phyloP scores from a whole-genome alignment of 1,140 invertebrate genomes.

The Heliconius congener region DNA sequence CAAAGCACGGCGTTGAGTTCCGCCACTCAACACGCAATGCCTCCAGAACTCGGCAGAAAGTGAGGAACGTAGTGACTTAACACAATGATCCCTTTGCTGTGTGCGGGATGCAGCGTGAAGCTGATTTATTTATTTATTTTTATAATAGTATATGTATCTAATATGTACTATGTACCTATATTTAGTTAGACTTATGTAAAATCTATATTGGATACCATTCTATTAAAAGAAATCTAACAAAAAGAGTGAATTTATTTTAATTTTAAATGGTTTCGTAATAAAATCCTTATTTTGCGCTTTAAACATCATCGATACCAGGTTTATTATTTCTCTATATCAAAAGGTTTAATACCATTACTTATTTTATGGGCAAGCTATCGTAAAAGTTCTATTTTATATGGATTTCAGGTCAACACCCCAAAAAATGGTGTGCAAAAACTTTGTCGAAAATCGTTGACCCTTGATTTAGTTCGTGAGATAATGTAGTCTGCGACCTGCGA shows the following conservation, averaged over 20 bases:
- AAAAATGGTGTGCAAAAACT: constrained; percentile 49
- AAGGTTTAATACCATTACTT: background rate
- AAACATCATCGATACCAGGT: no score
- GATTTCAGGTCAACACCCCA: constrained; percentile 35
- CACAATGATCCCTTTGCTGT: no score
- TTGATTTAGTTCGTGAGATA: constrained; percentile 70
- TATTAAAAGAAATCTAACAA: background rate
- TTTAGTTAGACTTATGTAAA: background rate
- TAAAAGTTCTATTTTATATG: background rate
- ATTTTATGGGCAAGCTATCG: background rate
- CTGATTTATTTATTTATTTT: no score
- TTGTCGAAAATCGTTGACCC: constrained; percentile 53
- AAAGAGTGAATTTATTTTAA: background rate
- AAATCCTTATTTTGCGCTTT: no score
- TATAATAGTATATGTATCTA: background rate
- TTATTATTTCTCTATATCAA: no score
- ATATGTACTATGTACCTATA: background rate
- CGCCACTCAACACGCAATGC: no score
- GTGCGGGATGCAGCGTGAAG: no score
- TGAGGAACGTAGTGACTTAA: no score
- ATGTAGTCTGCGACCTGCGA: constrained; percentile 51
- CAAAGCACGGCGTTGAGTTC: no score
- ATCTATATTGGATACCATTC: background rate
- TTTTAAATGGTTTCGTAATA: background rate
- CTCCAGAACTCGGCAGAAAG: no score